Base-by-base conservation (phyloP, 2,113 vertebrate genomes). In the Lophochroa leadbeateri region DNA sequence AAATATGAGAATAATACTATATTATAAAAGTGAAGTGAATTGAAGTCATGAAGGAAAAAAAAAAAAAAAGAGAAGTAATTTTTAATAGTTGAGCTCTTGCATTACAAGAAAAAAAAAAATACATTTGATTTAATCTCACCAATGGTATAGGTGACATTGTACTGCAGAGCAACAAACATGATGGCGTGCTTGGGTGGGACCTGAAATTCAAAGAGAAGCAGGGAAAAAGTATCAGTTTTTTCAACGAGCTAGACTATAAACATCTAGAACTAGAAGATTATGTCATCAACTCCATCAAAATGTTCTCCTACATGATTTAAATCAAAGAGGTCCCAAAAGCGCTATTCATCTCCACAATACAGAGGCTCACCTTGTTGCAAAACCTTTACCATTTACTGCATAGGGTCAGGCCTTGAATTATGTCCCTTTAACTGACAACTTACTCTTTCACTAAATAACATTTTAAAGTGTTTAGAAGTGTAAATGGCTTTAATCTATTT, bases 141-240 rank as follows among this genome's bases (percentile, higher is more conserved):
- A 57, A 93, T 94, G 57, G 94, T 97, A 92, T 98, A 98, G 44
- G 98, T 99, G n/a, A 99, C 98, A 81, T 98, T 99, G 96, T 98
- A 98, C 96, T 98, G 98, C 88, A 99, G 97, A 71, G 98, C 98
- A 96, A 99, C 97, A 97, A 98, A 99, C 97, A 98, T 98, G 91
- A 98, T 97, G 81, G 98, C 94, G 52, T 97, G 97, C 94, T 98
- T 98, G 44, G 98, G 97, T 44, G 98, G 98, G 76, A 97, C 98
- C 98, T 98, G 94, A 31, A 97, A 95, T n/a, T 84, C 88, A 93
- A 84, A 76, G 41, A 65, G 31, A 57, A 90, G 77, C 55, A 12
- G 92, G 25, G 60, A 46, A 86, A 72, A 58, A 61, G 14, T 28
- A 49, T 24, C 12, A 50, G 44, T 55, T 52, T 78, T 67, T 77